A percentile compares a stretch with the other conserved stretches of the same genome.
phyloP scores from a whole-genome alignment of 2,797 vertebrate genomes.

The Typhlichthys eigenmanni region DNA sequence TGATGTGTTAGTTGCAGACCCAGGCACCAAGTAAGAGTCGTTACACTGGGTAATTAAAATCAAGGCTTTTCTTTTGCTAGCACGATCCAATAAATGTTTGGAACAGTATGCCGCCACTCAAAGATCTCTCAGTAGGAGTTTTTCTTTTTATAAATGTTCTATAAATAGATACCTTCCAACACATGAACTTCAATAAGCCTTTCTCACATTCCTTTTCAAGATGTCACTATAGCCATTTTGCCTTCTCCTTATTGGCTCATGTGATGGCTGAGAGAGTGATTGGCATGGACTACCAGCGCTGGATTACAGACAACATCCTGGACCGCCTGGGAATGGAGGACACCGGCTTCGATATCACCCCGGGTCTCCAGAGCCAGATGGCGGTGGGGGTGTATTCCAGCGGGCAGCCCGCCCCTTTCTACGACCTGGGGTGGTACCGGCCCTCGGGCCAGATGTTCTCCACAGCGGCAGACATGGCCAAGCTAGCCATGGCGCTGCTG shows the following conservation, averaged over 20 bases:
- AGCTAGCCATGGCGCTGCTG: slow-evolving; percentile 87
- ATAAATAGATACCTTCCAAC: neutral
- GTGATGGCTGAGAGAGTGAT: slow-evolving; percentile 84
- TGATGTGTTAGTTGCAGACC: slow-evolving; percentile 89
- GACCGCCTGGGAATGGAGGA: slow-evolving; percentile 91
- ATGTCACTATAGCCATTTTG: slow-evolving; percentile 95
- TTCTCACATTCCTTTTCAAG: slow-evolving; percentile 57
- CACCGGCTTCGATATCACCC: slow-evolving; percentile 87
- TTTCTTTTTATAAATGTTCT: no score
- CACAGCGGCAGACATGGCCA: slow-evolving; percentile 89
- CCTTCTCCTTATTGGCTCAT: slow-evolving; percentile 91
- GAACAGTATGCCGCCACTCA: neutral
- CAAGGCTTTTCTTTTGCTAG: neutral
- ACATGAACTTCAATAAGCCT: neutral
- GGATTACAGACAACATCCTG: slow-evolving; percentile 88
- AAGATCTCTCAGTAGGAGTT: no score
- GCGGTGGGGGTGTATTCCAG: slow-evolving; percentile 85
- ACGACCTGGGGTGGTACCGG: slow-evolving; percentile 94
- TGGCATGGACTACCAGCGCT: slow-evolving; percentile 86
- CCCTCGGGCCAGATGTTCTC: slow-evolving; percentile 97
- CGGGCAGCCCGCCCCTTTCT: slow-evolving; percentile 80
- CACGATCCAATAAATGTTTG: neutral
- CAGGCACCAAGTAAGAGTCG: slow-evolving; percentile 87
- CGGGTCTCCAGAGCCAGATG: slow-evolving; percentile 80
- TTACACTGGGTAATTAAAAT: neutral